Percentiles rank a stretch among this genome's conserved stretches.
These are phyloP conservation scores for Novumbra hubbsi DNA, from an alignment of 2,797 vertebrate genomes.

Conservation along the genomic window DNA sequence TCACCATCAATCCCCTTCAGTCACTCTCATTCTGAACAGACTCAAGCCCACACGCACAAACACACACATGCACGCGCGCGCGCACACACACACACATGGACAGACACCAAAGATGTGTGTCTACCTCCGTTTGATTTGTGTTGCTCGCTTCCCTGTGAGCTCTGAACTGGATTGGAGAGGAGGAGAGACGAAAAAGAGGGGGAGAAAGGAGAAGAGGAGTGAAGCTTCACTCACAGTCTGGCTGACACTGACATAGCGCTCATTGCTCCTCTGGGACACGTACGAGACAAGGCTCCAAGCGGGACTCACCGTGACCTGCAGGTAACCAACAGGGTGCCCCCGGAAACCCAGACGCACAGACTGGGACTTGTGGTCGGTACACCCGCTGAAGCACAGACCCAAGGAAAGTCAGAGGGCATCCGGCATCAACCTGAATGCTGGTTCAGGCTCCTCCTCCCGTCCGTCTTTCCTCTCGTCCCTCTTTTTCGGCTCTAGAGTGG, in stretches of 20 bases:
- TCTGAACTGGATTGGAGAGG: slow-evolving; percentile 44
- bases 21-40: slow-evolving; percentile 37
- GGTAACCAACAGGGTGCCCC: neutral
- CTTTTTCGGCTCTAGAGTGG: slow-evolving; percentile 33
- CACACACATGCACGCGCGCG: neutral
- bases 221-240: slow-evolving; percentile 32
- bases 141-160: slow-evolving; percentile 53
- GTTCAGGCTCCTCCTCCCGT: slow-evolving; percentile 65
- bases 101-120: neutral
- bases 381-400: slow-evolving; percentile 50
- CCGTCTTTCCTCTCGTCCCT: slow-evolving; percentile 3
- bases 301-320: slow-evolving; percentile 21
- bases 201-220: slow-evolving; percentile 6
- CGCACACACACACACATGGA: slow-evolving; percentile 6
- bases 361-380: slow-evolving; percentile 42
- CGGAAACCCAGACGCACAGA: neutral
- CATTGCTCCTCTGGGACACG: slow-evolving; percentile 13
- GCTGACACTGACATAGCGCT: slow-evolving; percentile 59
- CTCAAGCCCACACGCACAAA: slow-evolving; percentile 2
- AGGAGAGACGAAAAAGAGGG: slow-evolving; percentile 11
- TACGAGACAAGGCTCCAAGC: slow-evolving; percentile 48
- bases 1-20: neutral
- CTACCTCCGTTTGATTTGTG: slow-evolving; percentile 35
- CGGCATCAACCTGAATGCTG: slow-evolving; percentile 58
- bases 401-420: slow-evolving; percentile 28